A percentile compares a stretch with the other conserved stretches of the same genome.
phyloP scores from a whole-genome alignment of 2,888 invertebrate species.

The Erpobdella octoculata region DNA sequence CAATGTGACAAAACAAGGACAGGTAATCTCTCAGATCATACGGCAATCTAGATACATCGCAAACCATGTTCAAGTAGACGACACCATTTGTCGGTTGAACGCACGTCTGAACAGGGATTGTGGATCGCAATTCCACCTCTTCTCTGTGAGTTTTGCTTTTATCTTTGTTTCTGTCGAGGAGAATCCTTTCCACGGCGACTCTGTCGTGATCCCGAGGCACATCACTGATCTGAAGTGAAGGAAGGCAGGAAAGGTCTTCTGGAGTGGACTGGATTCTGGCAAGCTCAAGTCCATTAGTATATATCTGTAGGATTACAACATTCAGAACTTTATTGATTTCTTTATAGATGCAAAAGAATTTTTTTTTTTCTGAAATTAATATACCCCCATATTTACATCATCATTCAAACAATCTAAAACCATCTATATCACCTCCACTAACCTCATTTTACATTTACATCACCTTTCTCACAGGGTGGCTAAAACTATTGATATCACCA shows the following conservation, averaged over 20 bases:
- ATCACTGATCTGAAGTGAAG: slow-evolving; percentile 70
- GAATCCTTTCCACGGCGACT: no score
- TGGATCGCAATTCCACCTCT: background rate
- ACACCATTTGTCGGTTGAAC: slow-evolving; percentile 82
- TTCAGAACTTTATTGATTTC: no score
- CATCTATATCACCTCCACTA: slow-evolving; percentile 51
- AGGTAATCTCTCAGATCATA: slow-evolving; percentile 64
- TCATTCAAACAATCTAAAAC: slow-evolving; percentile 5
- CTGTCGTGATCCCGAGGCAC: slow-evolving; percentile 52
- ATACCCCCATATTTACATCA: no score
- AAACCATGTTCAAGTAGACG: slow-evolving; percentile 71
- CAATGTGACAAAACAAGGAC: slow-evolving; percentile 72
- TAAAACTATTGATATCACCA: no score
- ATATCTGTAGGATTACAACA: slow-evolving; percentile 30
- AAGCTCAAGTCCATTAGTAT: slow-evolving; percentile 55
- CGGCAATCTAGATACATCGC: slow-evolving; percentile 63
- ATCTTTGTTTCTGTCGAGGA: no score
- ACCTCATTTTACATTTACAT: slow-evolving; percentile 47
- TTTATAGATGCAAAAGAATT: no score
- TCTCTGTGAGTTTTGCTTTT: background rate
- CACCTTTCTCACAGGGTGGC: background rate
- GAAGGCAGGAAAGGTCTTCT: slow-evolving; percentile 68
- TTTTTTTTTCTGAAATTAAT: no score
- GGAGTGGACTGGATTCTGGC: slow-evolving; percentile 64
- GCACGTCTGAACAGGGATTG: slow-evolving; percentile 67